A percentile compares a stretch with the other conserved stretches of the same genome.
phyloP scores from a whole-genome alignment of 2,113 vertebrate species.

The Plotosus lineatus region DNA sequence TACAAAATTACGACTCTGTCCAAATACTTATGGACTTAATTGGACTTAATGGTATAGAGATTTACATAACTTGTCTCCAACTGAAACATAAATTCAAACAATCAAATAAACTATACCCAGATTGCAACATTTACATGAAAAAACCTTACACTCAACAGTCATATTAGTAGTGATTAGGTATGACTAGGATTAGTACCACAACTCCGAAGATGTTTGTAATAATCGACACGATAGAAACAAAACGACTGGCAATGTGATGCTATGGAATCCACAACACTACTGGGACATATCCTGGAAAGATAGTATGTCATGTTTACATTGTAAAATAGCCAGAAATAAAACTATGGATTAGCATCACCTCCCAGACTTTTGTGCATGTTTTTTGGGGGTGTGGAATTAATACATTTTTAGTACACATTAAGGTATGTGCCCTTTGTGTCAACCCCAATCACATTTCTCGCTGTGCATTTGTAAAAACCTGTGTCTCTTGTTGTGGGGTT shows the following conservation, averaged over 20 bases:
- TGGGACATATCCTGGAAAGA: slow-evolving; percentile 16
- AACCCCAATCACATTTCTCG: slow-evolving; percentile 81
- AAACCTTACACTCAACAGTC: not conserved
- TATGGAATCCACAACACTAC: not conserved
- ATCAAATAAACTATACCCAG: not conserved
- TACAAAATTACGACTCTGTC: no score
- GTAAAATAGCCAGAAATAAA: slow-evolving; percentile 54
- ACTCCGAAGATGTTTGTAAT: slow-evolving; percentile 8
- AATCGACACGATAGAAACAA: slow-evolving; percentile 4
- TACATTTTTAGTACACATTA: slow-evolving; percentile 78
- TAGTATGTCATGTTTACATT: slow-evolving; percentile 43
- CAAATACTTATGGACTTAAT: no score
- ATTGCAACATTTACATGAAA: slow-evolving; percentile 37
- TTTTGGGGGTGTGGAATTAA: no score
- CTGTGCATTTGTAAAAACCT: slow-evolving; percentile 87
- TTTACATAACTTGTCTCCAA: slow-evolving; percentile 58
- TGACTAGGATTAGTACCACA: slow-evolving; percentile 9
- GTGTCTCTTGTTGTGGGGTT: slow-evolving; percentile 76
- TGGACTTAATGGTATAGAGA: slow-evolving; percentile 43
- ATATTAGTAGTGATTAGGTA: not conserved
- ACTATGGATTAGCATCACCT: slow-evolving; percentile 55
- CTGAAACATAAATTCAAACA: slow-evolving; percentile 22
- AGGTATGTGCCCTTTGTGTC: slow-evolving; percentile 85
- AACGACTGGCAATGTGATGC: not conserved
- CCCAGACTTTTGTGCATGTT: slow-evolving; percentile 66